phyloP scores from a whole-genome alignment of 1,140 invertebrate genomes.

The Octopus sinensis region DNA sequence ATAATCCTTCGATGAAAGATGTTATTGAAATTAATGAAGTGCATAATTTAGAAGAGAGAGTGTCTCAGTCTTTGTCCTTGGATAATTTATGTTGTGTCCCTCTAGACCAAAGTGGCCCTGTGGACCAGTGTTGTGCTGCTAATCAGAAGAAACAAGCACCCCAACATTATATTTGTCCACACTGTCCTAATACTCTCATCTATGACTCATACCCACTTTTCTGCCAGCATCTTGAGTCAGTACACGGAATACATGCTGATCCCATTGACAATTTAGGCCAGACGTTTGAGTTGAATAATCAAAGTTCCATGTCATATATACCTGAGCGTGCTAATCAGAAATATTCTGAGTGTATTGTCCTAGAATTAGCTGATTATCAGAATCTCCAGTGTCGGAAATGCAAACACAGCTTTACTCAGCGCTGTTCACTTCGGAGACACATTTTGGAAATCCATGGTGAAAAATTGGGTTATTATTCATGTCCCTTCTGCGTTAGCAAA shows the following conservation, averaged over 20 bases:
- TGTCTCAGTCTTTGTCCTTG: neutral
- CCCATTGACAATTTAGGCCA: neutral
- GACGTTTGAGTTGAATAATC: neutral
- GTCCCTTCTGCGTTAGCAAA: neutral
- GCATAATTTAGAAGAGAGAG: neutral
- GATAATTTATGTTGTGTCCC: neutral
- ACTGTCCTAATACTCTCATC: conserved; percentile 7
- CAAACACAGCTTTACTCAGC: neutral
- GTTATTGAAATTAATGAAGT: neutral
- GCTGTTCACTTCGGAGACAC: conserved; percentile 5
- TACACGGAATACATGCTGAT: neutral
- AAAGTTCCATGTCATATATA: too few relatives aligned
- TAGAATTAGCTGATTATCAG: conserved; percentile 1
- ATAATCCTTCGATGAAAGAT: neutral
- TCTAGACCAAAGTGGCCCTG: neutral
- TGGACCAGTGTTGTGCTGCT: neutral
- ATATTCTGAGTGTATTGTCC: neutral
- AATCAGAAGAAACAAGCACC: neutral
- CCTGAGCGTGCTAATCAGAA: neutral
- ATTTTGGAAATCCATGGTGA: conserved; percentile 7
- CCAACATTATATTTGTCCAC: neutral
- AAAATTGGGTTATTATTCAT: conserved; percentile 12
- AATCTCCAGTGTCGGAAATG: conserved; percentile 10
- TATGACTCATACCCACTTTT: neutral
- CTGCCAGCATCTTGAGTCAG: neutral